Conservation (phyloP, 2,797 vertebrate species). For the Pseudomugil tenellus region DNA sequence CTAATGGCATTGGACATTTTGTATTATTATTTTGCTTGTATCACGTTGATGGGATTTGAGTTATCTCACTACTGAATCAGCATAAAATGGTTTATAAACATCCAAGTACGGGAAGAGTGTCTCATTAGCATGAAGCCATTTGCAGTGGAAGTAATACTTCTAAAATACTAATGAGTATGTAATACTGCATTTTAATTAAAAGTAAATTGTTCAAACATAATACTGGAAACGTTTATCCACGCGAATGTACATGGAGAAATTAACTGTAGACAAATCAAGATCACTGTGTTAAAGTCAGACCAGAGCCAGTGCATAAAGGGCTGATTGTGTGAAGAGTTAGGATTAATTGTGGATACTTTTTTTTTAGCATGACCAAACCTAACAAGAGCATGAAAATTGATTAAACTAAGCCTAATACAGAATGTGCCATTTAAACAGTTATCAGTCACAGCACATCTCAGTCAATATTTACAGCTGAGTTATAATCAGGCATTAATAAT, state of each 20-base stretch:
- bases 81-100: conserved; percentile 19
- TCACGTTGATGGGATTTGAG: background rate
- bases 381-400: background rate
- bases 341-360: background rate
- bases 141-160: background rate
- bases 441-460: background rate
- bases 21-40: background rate
- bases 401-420: background rate
- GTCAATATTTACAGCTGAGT: background rate
- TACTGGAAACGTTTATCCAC: background rate
- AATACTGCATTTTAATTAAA: no score
- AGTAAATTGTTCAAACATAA: background rate
- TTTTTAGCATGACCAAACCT: background rate
- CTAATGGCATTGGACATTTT: background rate
- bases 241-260: background rate
- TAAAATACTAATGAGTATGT: background rate
- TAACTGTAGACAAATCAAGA: background rate
- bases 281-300: background rate
- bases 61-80: conserved; percentile 13
- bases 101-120: background rate
- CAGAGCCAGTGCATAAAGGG: background rate
- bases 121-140: background rate
- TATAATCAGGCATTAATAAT: background rate
- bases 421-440: background rate
- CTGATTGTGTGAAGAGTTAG: background rate